Base-by-base conservation (phyloP, 1,140 invertebrate genomes). In the Sogatella furcifera region DNA sequence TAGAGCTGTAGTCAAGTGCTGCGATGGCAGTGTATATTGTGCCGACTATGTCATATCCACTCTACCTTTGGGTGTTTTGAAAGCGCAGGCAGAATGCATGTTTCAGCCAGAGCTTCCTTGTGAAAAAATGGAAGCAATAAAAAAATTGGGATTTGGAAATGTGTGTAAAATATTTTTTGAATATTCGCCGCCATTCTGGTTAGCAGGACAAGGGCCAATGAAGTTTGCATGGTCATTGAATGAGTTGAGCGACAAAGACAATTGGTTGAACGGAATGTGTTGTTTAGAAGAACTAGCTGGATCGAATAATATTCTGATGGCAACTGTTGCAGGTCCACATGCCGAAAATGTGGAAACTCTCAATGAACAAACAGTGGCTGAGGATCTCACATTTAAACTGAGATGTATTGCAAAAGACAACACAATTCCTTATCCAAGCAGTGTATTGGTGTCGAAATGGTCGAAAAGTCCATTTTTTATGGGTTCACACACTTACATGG, bases 131-230 rank as follows among this genome's bases (percentile, higher is more conserved):
- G 72, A 76, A 22, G 72, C 80, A 0, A 85, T 87, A 19, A 72
- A 82, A 42, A 81, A 78, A 69, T 69, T 91, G 17, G 79, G 77
- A 13, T 62, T 77, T 62, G 85, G 84, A 8, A 75, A 80, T 52
- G 84, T 90, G 13, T 81, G 90, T 62, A 93, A 92, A 75, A 79
- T 94, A 54, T 92, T 89, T 72, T 71, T 95, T 5, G 85, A 90
- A 68, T 95, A 92, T 71, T 79, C 83, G 13, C 78, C 80, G 55
- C 85, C 86, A 0, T 88, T 90, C 69, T 87, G 86, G 82, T 80
- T 84, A 0, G 83, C 76, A 73, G 17, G 66, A 8, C 67, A 75
- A 24, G 80, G 80, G 2, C 68, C 74, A n/a, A 76, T 81, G n/a
- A 76, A 77, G 59, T 74, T 81, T 52, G 80, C 79, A 46, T 84